Base-by-base conservation (phyloP, 37 sponge, comb jelly and placozoan genomes). In the Theonella swinhoei region DNA sequence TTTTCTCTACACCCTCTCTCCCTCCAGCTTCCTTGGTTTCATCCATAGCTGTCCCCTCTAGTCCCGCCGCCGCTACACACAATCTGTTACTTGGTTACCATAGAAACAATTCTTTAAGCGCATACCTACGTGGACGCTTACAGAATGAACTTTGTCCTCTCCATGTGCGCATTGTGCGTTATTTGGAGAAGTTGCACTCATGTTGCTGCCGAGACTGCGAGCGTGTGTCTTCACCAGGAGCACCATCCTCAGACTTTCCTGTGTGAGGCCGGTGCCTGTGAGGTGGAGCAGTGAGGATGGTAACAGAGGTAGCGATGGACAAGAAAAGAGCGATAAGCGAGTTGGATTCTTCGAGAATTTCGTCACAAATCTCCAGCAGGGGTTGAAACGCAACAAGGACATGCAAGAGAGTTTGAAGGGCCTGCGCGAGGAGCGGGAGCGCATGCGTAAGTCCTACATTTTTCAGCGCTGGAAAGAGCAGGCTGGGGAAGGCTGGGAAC, bases 361-460 rank as follows among this genome's bases (percentile, higher is more conserved):
- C 59, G 0, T 89, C 3, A 79, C 83, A 0, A 89, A 94, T 39
- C 11, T 94, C 25, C 70, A 77, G 42, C 79, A 90, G 61, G 84
- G 83, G 54, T 68, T 87, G 39, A 75, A 87, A 40, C 78, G 76
- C 42, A 74, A 90, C 40, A 61, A 87, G 29, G 91, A 89, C 19
- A 78, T 94, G 42, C 85, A 94, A 76, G 91, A 81, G 22, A 86
- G 83, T 47, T 34, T 94, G 82, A 88, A 80, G 39, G 86, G 86
- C 1, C 77, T 92, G 33, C 75, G 81, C 38, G 89, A 92, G 26
- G 93, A 92, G 59, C 76, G 82, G 60, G 62, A 79, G 32, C 83
- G 79, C 35, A 38, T 92, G 47, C 72, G 80, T 30, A 42, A 78
- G 38, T 88, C 89, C 32, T 66, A 92, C 32, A 65, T 71, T 14